Evolutionary conservation across 2,888 invertebrate species (phyloP).

Genomic region (Apomyelois bistriatella): DNA sequence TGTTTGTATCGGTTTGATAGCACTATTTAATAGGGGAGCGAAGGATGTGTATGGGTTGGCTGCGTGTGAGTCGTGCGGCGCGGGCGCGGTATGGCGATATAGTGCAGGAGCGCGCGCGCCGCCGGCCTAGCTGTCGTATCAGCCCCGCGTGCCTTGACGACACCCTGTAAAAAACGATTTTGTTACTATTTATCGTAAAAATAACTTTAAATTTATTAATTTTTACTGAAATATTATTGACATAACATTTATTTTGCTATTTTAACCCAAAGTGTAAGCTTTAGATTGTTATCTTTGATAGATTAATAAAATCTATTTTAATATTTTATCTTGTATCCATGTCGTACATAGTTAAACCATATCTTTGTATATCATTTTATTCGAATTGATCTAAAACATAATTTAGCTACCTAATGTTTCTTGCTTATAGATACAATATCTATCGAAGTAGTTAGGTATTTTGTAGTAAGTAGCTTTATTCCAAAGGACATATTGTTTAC

Average conservation of each 20-base stretch:
- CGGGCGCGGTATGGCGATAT: slow-evolving; percentile 62
- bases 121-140: slow-evolving; percentile 50
- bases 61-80: slow-evolving; percentile 68
- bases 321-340: not conserved
- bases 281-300: not conserved
- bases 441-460: not conserved
- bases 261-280: too few relatives aligned
- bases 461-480: not conserved
- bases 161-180: slow-evolving; percentile 55
- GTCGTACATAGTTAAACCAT: not conserved
- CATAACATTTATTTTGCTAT: not conserved
- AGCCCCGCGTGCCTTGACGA: slow-evolving; percentile 70
- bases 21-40: slow-evolving; percentile 45
- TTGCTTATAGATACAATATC: too few relatives aligned
- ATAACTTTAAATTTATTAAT: not conserved
- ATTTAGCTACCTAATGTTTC: not conserved
- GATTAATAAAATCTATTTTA: not conserved
- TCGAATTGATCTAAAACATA: not conserved
- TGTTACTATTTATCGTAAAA: slow-evolving; percentile 13
- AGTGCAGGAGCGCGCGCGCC: slow-evolving; percentile 61
- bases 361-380: too few relatives aligned
- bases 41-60: slow-evolving; percentile 55
- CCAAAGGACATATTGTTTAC: slow-evolving; percentile 11
- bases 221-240: not conserved
- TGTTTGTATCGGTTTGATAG: slow-evolving; percentile 35